phyloP scores from a whole-genome alignment of 2,797 vertebrate genomes.

The Yasuhikotakia modesta region DNA sequence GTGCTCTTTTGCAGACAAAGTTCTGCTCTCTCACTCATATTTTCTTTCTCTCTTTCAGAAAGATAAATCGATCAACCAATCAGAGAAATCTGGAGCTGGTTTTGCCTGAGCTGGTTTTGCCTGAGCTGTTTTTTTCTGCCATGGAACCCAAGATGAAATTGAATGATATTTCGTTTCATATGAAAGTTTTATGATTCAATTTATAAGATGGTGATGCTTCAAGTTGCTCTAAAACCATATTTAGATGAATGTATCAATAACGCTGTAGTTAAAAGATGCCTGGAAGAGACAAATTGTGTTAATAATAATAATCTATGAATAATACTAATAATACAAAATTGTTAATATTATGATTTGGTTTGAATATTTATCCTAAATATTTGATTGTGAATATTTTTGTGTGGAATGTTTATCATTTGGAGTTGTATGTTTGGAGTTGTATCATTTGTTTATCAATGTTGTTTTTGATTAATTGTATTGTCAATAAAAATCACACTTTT shows the following conservation, averaged over 20 bases:
- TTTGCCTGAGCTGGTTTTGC: conserved; percentile 15
- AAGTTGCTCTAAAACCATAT: conserved; percentile 12
- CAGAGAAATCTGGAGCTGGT: conserved; percentile 11
- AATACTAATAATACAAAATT: too few species aligned
- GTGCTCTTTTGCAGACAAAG: conserved; percentile 29
- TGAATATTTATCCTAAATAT: too few species aligned
- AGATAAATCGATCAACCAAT: conserved; percentile 16
- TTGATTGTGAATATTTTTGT: too few species aligned
- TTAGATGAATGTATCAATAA: conserved; percentile 2
- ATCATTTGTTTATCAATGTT: too few species aligned
- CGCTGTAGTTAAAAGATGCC: neutral
- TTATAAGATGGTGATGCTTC: conserved; percentile 32
- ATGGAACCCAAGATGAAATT: conserved; percentile 18
- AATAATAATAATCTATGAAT: too few species aligned
- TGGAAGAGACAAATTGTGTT: neutral
- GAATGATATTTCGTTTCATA: conserved; percentile 41
- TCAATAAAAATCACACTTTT: neutral
- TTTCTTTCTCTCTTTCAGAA: neutral
- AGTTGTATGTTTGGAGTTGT: too few species aligned
- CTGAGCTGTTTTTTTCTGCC: neutral
- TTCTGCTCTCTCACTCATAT: conserved; percentile 4
- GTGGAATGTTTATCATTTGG: too few species aligned
- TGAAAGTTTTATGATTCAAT: conserved; percentile 41
- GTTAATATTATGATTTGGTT: too few species aligned
- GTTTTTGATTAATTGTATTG: too few species aligned